Evolutionary conservation across 2,888 invertebrate species (phyloP), one percentile per base, ranked within the genome.

Genomic region (Carcina quercana): DNA sequence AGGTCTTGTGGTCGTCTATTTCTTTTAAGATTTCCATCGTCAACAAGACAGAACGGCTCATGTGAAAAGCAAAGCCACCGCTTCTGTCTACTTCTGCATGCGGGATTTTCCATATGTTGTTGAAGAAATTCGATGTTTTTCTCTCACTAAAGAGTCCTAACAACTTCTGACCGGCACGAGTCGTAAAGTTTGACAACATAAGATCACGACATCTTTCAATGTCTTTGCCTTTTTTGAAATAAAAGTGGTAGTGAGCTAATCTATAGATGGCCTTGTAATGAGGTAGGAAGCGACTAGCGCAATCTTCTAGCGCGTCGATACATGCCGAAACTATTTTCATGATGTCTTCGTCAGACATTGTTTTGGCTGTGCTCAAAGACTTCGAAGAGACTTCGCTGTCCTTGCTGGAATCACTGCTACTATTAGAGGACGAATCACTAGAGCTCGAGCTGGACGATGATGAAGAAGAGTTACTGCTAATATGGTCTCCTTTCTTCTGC

Each of bases 191-290:
- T 0, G 89, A 88, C 19, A 94, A 59, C 54, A 94, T 80, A 1
- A 94, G 74, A 53, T 92, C 90, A 47, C 89, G 87, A 52, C 91
- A 91, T 58, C 89, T 88, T 33, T 85, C 86, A 14, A 90, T 84
- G 56, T 92, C 88, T 55, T 88, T 89, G 25, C 89, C 86, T 34
- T 86, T 85, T 56, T 89, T 89, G 29, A 89, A 90, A 50, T 91
- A 88, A 59, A 91, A 91, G 67, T 91, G 95, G 54, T 94, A 91
- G 64, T 95, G 90, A 1, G 95, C 92, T 30, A 97, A 76, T 44
- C 96, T 88, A 68, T 96, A 97, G 31, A 96, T 86, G 0, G 96
- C 94, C 75, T 97, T 97, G 67, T 96, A 97, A 71, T 97, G 96
- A 50, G 95, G 94, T 0, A 95, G 91, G 63, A 96, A 94, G 27